Evolutionary conservation across 2,888 invertebrate species (phyloP), one percentile per base, ranked within the genome.

Genomic region (Pyrrhia umbra): DNA sequence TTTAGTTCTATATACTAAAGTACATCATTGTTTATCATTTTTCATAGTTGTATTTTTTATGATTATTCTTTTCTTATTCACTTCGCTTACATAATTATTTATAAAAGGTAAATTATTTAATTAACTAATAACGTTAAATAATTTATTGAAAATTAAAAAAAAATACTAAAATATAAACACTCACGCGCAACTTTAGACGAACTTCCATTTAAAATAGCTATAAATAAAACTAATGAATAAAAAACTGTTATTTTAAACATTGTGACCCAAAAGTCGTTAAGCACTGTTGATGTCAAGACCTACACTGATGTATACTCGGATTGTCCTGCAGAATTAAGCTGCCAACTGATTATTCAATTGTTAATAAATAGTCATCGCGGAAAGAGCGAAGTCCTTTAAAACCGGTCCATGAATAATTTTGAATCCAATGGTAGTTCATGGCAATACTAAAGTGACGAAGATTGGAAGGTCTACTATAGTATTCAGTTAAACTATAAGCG

Each of bases 111-210:
- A n/a, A n/a, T n/a, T n/a, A n/a, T n/a, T n/a, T n/a, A n/a, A n/a
- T n/a, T n/a, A n/a, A n/a, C n/a, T n/a, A n/a, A n/a, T n/a, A n/a
- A n/a, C n/a, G 23, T 6, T 23, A 23, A 23, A 23, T 23, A 4
- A 23, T 23, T 5, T 23, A 4, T 37, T n/a, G 15, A 2, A 37
- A 37, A 37, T 15, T 15, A 4, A 6, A 20, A 1, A 20, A 54
- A 42, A 27, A 10, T n/a, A n/a, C n/a, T n/a, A 2, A 10, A 40
- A 49, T 8, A 6, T 13, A 15, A 16, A 55, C 15, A 85, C 86
- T 86, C 52, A 86, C 86, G 86, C 4, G 82, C 77, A 43, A 81
- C 47, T 71, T 69, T 84, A 18, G 81, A 80, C 0, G 50, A 52
- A 54, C 77, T 68, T 37, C 62, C 74, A 72, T 69, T 62, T 21